These are phyloP conservation scores for Euleptes europaea DNA, from an alignment of 2,113 vertebrate genomes.

Conservation along the genomic window DNA sequence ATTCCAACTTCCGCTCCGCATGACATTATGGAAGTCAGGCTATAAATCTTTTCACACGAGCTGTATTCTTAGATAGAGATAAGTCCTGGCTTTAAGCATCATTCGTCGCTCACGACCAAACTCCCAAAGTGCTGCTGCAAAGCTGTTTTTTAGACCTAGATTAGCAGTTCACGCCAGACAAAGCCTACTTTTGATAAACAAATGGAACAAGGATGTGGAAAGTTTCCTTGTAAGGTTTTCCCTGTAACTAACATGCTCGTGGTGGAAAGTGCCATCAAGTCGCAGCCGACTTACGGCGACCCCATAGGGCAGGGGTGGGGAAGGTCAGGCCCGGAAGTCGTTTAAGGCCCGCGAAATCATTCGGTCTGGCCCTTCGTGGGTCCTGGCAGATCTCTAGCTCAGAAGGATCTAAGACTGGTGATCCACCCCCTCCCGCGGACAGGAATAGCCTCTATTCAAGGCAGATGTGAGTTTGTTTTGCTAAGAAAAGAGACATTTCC, in stretches of 20 bases:
- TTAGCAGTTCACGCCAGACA: not conserved
- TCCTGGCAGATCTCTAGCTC: too few relatives aligned
- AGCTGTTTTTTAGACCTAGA: not conserved
- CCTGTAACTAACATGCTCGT: not conserved
- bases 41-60: conserved; percentile 31
- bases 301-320: too few relatives aligned
- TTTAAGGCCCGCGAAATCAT: too few relatives aligned
- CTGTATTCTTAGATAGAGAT: conserved; percentile 13
- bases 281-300: too few relatives aligned
- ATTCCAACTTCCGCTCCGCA: conserved; percentile 5
- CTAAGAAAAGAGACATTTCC: too few relatives aligned
- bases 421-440: too few relatives aligned
- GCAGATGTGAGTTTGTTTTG: too few relatives aligned
- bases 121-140: not conserved
- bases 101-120: conserved; percentile 6
- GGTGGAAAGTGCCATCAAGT: too few relatives aligned
- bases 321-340: too few relatives aligned
- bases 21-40: not conserved
- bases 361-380: too few relatives aligned
- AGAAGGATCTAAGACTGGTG: too few relatives aligned
- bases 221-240: not conserved
- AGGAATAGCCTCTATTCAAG: too few relatives aligned
- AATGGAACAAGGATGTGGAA: not conserved
- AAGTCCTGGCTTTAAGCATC: conserved; percentile 3
- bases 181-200: not conserved